Base-by-base conservation (phyloP, 2,797 vertebrate species). In the Pseudomugil gertrudae region DNA sequence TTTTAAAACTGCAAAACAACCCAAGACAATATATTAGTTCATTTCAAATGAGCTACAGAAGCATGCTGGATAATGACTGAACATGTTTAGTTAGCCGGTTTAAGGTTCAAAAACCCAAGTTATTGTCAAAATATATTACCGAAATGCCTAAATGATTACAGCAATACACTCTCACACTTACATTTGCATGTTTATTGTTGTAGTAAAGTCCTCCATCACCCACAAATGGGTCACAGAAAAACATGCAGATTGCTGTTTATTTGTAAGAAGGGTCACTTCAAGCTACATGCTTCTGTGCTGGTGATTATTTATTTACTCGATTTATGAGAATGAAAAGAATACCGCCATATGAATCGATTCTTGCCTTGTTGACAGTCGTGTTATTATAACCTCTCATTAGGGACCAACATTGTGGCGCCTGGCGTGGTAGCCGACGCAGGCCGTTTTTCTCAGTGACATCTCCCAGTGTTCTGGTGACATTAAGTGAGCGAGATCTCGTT, bases 321-420 rank as follows among this genome's bases (percentile, higher is more conserved):
- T 82, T 83, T 69, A 72, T 47, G 63, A 62, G 76, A 55, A 78
- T 63, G 80, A 62, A 84, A 83, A 43, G 54, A 88, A 93, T 92
- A 92, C 84, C 80, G 80, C 48, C 27, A 73, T 51, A 86, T 91
- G 90, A 87, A 76, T 30, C 35, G 0, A 53, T 88, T 90, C 92
- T 91, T 84, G 91, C 89, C 91, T 89, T 83, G 83, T 91, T 94
- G 92, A 93, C 87, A 86, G 88, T 88, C 77, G 62, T 79, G 80
- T 17, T 73, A 87, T 83, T 81, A 74, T 79, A 85, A 87, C 80
- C 89, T 84, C 84, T 87, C 83, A 87, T 93, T 87, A 92, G 74
- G n/a, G 83, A 82, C 67, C 68, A 75, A 84, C 87, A 89, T 91
- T 90, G 90, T 76, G 67, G 69, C 26, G 72, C 72, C 71, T 83